These are phyloP conservation scores for Mico argentatus DNA, from an alignment of 2,797 vertebrate species.

Conservation along the genomic window DNA sequence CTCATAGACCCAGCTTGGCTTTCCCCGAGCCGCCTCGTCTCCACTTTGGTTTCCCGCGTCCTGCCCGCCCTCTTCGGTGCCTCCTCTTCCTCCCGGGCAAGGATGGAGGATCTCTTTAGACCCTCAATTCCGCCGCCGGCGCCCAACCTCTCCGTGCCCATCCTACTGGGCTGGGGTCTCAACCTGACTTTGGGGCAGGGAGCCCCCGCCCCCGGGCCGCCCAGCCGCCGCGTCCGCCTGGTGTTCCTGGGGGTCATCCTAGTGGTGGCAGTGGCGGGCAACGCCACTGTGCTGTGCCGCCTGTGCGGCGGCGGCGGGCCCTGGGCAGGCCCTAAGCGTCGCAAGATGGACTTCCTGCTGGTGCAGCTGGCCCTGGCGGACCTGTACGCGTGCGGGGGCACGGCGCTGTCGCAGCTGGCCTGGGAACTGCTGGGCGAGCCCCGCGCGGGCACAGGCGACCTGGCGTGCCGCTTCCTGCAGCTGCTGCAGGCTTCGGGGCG, in stretches of 20 bases:
- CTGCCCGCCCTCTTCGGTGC: neutral
- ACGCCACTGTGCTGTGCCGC: conserved; percentile 75
- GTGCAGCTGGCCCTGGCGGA: conserved; percentile 83
- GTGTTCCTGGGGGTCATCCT: conserved; percentile 74
- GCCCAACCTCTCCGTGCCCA: conserved; percentile 55
- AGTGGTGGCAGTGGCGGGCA: conserved; percentile 79
- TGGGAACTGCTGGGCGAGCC: conserved; percentile 61
- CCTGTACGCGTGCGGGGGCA: conserved; percentile 78
- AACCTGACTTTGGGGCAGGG: conserved; percentile 60
- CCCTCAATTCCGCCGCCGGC: neutral
- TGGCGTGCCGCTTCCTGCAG: conserved; percentile 69
- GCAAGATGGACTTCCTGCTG: conserved; percentile 83
- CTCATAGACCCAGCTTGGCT: neutral
- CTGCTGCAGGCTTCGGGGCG: conserved; percentile 81
- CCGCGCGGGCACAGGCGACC: neutral
- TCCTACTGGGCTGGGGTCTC: conserved; percentile 51
- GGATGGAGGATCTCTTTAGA: conserved; percentile 69
- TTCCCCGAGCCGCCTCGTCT: neutral
- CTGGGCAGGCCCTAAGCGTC: conserved; percentile 67
- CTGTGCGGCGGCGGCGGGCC: conserved; percentile 67
- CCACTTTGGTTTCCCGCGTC: neutral
- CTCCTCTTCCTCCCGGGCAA: neutral
- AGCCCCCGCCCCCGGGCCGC: neutral
- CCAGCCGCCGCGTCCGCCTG: conserved; percentile 61
- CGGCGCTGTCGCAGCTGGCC: conserved; percentile 75